Evolutionary conservation across 2,797 vertebrate species (phyloP), one percentile per base, ranked within the genome.

Genomic region (Streptopelia turtur): DNA sequence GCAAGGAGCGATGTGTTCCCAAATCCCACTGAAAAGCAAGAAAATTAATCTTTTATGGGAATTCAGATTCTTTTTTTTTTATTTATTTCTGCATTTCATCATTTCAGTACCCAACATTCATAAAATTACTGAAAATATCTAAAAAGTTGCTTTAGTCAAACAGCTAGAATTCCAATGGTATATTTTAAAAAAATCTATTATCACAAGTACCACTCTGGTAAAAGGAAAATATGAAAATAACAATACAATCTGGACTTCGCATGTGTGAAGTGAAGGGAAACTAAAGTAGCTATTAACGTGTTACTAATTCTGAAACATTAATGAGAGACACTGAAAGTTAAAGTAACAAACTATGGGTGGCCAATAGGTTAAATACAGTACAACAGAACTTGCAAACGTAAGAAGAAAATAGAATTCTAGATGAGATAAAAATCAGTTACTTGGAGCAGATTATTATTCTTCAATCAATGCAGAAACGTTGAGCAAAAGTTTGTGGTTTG

Each of bases 21-120:
- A 94, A 89, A 86, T 90, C 27, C 49, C 56, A 78, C 2, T 57
- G 71, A 94, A 91, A 93, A 77, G 47, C 61, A 88, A 87, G 30
- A 88, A 90, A 93, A 91, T 79, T 88, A 43, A 65, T 16, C 52
- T 76, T 86, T 64, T 50, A 66, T 50, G 47, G n/a, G 15, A 93
- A 82, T 88, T 85, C 45, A 79, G 21, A 63, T 63, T 83, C 45
- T 70, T 80, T 83, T 15, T 41, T 8, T 57, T 75, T 81, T 63
- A 39, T 39, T 90, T 75, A 43, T 76, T 76, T 60, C 31, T 60
- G n/a, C 9, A 41, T 70, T 84, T 78, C 57, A 80, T 72, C 37
- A 5, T 81, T 61, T 83, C 59, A 61, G 22, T 15, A 28, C 9
- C 37, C 37, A 92, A 31, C 13, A 55, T 47, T 31, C n/a, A 78